These are phyloP conservation scores for Antheraea assamensis DNA, from an alignment of 2,888 invertebrate genomes.

Conservation along the genomic window DNA sequence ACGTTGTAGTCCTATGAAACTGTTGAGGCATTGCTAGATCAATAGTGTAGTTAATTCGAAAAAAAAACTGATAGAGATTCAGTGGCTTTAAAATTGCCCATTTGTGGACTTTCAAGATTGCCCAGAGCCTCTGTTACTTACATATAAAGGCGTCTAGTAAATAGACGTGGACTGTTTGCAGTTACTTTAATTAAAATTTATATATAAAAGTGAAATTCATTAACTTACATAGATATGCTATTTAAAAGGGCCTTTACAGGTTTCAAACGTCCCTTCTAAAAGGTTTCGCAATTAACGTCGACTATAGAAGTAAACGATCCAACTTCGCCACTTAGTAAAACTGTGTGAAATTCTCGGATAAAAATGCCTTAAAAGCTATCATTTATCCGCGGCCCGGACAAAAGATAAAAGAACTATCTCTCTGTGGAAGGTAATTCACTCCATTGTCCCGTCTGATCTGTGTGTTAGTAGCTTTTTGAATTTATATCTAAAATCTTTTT, in stretches of 20 bases:
- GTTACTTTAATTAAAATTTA: no score
- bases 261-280: neutral
- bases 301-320: constrained; percentile 2
- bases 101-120: no score
- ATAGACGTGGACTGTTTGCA: no score
- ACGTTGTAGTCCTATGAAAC: no score
- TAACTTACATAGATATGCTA: neutral
- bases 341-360: neutral
- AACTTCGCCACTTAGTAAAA: constrained; percentile 6
- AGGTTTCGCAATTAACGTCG: neutral
- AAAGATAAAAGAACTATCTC: constrained; percentile 17
- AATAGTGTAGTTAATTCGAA: no score
- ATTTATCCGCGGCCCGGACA: constrained; percentile 10
- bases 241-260: neutral
- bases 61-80: no score
- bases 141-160: no score
- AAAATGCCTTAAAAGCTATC: constrained; percentile 8
- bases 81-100: no score
- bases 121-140: no score
- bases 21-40: no score
- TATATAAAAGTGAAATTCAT: neutral
- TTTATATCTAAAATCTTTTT: neutral
- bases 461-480: constrained; percentile 16
- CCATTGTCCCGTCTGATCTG: constrained; percentile 14
- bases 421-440: constrained; percentile 19